Evolutionary conservation across 35 echinoderm and acorn worm genomes (phyloP).

Genomic region (Heliocidaris erythrogramma): DNA sequence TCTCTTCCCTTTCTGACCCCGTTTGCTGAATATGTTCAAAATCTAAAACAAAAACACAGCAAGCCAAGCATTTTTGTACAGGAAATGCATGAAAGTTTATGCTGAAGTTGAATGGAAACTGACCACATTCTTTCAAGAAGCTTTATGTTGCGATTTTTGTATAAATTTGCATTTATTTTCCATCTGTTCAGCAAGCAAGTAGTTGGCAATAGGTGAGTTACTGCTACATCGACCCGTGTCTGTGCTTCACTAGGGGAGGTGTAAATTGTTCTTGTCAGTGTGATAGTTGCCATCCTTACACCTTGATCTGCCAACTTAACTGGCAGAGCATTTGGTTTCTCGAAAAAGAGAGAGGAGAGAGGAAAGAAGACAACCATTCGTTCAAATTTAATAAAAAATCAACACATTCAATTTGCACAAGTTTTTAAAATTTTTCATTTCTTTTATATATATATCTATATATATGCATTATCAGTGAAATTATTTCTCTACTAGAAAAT

Average conservation of each 20-base stretch:
- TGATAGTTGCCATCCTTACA: conserved; percentile 33
- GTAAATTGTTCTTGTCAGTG: background rate
- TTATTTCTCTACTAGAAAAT: conserved; percentile 33
- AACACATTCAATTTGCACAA: conserved; percentile 50
- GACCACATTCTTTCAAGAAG: conserved; percentile 15
- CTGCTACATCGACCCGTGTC: background rate
- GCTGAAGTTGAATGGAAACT: background rate
- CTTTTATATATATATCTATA: conserved; percentile 40
- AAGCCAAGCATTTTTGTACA: background rate
- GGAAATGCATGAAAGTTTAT: background rate
- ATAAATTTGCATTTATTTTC: conserved; percentile 20
- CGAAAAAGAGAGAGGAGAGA: conserved; percentile 4
- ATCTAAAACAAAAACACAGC: background rate
- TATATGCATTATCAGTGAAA: conserved; percentile 34
- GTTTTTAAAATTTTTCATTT: conserved; percentile 37
- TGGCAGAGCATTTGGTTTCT: conserved; percentile 25
- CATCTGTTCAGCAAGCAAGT: conserved; percentile 28
- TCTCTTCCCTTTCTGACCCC: background rate
- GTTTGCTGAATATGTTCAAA: conserved; percentile 27
- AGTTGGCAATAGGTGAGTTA: conserved; percentile 32
- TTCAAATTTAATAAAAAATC: background rate
- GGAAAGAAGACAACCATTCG: conserved; percentile 9
- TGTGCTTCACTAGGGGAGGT: background rate
- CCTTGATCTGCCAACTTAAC: conserved; percentile 33
- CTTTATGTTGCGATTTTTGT: conserved; percentile 28